A percentile compares a stretch with the other conserved stretches of the same genome.
Conservation (phyloP, 2,113 vertebrate genomes). For the Phalacrocorax pelagicus region DNA sequence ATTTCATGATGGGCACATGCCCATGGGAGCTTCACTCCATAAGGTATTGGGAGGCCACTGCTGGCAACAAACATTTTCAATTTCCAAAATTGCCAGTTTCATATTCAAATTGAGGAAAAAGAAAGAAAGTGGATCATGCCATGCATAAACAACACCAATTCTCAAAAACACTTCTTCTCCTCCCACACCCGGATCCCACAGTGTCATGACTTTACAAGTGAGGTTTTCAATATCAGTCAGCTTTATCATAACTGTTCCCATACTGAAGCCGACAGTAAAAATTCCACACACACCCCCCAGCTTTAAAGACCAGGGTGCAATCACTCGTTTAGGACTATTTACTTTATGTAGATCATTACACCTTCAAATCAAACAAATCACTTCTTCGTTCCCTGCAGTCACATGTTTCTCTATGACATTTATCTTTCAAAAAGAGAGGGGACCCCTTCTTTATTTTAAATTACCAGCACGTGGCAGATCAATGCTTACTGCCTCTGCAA, state of each 20-base stretch:
- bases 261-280: neutral
- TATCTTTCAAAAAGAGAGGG: neutral
- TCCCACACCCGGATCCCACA: rapidly evolving
- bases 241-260: neutral
- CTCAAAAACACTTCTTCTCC: neutral
- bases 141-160: neutral
- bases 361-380: neutral
- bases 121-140: neutral
- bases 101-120: neutral
- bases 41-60: neutral
- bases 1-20: neutral
- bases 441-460: neutral
- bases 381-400: neutral
- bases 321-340: neutral
- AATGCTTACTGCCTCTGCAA: neutral
- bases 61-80: neutral
- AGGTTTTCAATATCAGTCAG: neutral
- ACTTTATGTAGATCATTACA: neutral
- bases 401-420: neutral
- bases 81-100: neutral
- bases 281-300: neutral
- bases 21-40: neutral
- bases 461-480: neutral
- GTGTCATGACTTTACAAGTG: neutral
- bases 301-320: neutral